Percentiles rank a stretch among this genome's conserved stretches.
Evolutionary conservation across 2,888 invertebrate genomes (phyloP).

Genomic region (Aromia moschata): DNA sequence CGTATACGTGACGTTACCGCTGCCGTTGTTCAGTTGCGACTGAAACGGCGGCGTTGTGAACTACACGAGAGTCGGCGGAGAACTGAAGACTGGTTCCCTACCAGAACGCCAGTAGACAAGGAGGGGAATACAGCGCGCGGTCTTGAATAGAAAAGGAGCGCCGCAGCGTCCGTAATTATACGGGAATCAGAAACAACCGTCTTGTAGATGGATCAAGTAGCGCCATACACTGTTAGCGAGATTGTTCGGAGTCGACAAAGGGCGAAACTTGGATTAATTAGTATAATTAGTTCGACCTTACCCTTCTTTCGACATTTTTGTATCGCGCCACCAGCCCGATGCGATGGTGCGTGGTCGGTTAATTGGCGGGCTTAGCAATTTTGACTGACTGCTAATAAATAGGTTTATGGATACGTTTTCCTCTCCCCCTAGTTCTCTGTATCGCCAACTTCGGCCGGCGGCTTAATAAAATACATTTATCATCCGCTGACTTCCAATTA

Average conservation of each 20-base stretch:
- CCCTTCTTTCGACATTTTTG: conserved; percentile 36
- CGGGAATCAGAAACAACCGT: conserved; percentile 62
- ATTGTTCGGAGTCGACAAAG: conserved; percentile 56
- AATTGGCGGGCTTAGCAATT: not conserved
- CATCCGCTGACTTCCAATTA: too few species aligned
- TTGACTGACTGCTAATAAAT: not conserved
- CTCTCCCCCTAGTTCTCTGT: not conserved
- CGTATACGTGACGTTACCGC: conserved; percentile 41
- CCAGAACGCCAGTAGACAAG: conserved; percentile 53
- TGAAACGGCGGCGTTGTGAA: conserved; percentile 53
- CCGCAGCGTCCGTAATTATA: conserved; percentile 59
- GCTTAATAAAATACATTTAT: too few species aligned
- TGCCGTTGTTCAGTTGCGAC: conserved; percentile 45
- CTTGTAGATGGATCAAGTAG: conserved; percentile 61
- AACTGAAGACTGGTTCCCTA: conserved; percentile 61
- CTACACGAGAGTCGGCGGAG: conserved; percentile 57
- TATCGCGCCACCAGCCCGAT: conserved; percentile 27
- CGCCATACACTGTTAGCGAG: conserved; percentile 60
- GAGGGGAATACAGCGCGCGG: conserved; percentile 44
- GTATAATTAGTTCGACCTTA: conserved; percentile 57
- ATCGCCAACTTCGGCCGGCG: too few species aligned
- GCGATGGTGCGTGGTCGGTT: conserved; percentile 15
- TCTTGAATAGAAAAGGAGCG: conserved; percentile 48
- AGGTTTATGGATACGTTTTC: not conserved
- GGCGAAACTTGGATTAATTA: conserved; percentile 60